Conservation (phyloP, 2,797 vertebrate genomes). For the Sebastes umbrosus region DNA sequence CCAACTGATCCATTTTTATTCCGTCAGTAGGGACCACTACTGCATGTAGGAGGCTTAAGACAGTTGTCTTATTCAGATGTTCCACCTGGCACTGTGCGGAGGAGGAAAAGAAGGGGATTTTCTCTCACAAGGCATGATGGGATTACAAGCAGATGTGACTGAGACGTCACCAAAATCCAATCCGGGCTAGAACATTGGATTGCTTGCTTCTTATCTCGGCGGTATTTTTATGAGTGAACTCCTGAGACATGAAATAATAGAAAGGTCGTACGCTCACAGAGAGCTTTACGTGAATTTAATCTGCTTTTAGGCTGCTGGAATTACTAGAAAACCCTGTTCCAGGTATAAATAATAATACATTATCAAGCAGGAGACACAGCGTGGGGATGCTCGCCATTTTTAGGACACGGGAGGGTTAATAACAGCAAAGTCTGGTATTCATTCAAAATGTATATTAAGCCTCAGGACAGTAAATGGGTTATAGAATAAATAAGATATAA, state of each 20-base stretch:
- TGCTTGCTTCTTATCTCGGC: slow-evolving; percentile 39
- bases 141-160: slow-evolving; percentile 73
- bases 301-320: neutral
- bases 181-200: slow-evolving; percentile 34
- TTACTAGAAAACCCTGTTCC: neutral
- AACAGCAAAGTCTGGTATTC: neutral
- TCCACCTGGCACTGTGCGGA: slow-evolving; percentile 54
- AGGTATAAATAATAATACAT: neutral
- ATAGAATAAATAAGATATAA: neutral
- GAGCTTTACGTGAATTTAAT: slow-evolving; percentile 17
- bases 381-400: neutral
- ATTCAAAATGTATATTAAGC: neutral
- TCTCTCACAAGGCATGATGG: slow-evolving; percentile 49
- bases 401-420: neutral
- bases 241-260: slow-evolving; percentile 25
- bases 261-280: slow-evolving; percentile 10
- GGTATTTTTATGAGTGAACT: slow-evolving; percentile 27
- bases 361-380: neutral
- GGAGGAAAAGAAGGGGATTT: slow-evolving; percentile 51
- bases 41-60: slow-evolving; percentile 3
- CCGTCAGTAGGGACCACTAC: neutral
- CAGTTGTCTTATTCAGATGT: slow-evolving; percentile 40
- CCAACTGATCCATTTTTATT: slow-evolving; percentile 1
- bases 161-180: slow-evolving; percentile 48
- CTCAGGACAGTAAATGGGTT: neutral